A percentile compares a stretch with the other conserved stretches of the same genome.
These are phyloP conservation scores for Drosophila sordidapex DNA, from an alignment of 2,888 invertebrate species.

Conservation along the genomic window DNA sequence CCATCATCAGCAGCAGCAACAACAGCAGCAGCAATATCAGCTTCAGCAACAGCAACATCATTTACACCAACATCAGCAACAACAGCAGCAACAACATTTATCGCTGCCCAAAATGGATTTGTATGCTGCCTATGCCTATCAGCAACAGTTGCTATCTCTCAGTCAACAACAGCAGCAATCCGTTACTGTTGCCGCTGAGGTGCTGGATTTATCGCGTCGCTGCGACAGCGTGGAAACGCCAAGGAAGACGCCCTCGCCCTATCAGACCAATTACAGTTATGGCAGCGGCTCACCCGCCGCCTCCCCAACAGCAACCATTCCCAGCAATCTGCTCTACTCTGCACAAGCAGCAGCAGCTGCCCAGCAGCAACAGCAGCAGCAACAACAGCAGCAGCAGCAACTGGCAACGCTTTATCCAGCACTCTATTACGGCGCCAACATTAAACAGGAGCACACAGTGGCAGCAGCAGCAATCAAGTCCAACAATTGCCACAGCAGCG, in stretches of 20 bases:
- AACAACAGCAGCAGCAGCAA: constrained; percentile 54
- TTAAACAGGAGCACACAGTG: constrained; percentile 62
- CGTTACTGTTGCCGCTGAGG: constrained; percentile 66
- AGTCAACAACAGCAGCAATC: constrained; percentile 62
- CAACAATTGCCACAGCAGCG: constrained; percentile 19
- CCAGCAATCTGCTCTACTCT: constrained; percentile 58
- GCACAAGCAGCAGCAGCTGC: constrained; percentile 45
- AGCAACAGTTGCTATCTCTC: constrained; percentile 72
- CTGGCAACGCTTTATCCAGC: constrained; percentile 70
- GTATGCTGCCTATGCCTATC: constrained; percentile 81
- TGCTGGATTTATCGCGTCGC: constrained; percentile 84
- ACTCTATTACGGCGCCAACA: constrained; percentile 64
- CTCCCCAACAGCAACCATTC: constrained; percentile 64
- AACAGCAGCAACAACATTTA: constrained; percentile 52
- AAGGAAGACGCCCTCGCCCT: constrained; percentile 83
- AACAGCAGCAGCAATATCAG: constrained; percentile 47
- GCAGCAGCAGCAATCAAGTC: constrained; percentile 18
- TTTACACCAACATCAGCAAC: constrained; percentile 52
- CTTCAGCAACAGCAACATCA: constrained; percentile 61
- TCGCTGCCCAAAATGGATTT: constrained; percentile 79
- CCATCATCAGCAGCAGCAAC: constrained; percentile 45
- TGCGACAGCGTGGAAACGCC: constrained; percentile 82
- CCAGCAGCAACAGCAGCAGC: constrained; percentile 37
- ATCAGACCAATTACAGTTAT: constrained; percentile 81
- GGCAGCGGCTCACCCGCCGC: constrained; percentile 78